phyloP scores from a whole-genome alignment of 2,888 invertebrate genomes.

The Chrysolina oricalcia region DNA sequence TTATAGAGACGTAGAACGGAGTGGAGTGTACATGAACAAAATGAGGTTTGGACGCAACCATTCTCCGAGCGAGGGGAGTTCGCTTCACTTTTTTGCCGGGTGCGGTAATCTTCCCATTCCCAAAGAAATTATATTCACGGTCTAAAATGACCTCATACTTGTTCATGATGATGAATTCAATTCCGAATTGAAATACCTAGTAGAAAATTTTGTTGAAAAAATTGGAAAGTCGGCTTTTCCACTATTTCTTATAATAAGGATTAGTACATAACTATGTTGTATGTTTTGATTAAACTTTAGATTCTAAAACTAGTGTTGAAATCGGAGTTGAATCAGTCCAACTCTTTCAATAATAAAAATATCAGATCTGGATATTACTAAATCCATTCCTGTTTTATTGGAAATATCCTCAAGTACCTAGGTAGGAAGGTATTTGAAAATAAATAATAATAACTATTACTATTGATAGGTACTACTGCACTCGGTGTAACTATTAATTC shows the following conservation, averaged over 20 bases:
- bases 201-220: neutral
- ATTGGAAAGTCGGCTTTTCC: neutral
- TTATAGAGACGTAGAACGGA: conserved; percentile 65
- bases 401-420: neutral
- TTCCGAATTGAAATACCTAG: neutral
- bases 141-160: conserved; percentile 24
- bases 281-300: too few relatives aligned
- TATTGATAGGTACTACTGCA: neutral
- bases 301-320: too few relatives aligned
- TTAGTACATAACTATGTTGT: too few relatives aligned
- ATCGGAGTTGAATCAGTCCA: neutral
- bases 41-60: conserved; percentile 73
- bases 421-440: neutral
- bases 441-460: neutral
- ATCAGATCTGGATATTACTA: too few relatives aligned
- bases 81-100: conserved; percentile 64
- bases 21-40: conserved; percentile 70
- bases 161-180: neutral
- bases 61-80: conserved; percentile 70
- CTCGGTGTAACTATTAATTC: too few relatives aligned
- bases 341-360: neutral
- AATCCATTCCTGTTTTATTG: neutral
- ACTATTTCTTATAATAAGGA: neutral
- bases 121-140: conserved; percentile 36
- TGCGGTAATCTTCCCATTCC: conserved; percentile 59